These are phyloP conservation scores for Ornithoptera alexandrae DNA, from an alignment of 2,888 invertebrate species.

Conservation along the genomic window DNA sequence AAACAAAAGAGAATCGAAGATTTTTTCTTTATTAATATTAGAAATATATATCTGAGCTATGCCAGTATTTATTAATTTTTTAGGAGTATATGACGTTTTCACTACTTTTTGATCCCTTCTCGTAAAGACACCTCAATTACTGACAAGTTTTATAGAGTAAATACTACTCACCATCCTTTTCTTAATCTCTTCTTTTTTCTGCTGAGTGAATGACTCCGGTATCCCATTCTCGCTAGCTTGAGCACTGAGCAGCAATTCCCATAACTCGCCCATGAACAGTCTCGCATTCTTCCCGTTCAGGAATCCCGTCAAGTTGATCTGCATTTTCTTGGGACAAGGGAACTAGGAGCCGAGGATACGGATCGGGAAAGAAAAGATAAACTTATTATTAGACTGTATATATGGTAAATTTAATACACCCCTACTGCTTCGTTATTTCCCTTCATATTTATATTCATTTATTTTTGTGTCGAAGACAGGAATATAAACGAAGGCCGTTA, in stretches of 20 bases:
- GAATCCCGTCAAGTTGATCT: slow-evolving; percentile 99
- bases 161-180: slow-evolving; percentile 85
- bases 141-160: background rate
- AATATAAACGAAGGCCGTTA: slow-evolving; percentile 54
- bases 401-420: slow-evolving; percentile 36
- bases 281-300: slow-evolving; percentile 98
- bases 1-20: too few relatives aligned
- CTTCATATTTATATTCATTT: slow-evolving; percentile 8
- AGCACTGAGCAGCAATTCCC: slow-evolving; percentile 96
- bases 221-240: slow-evolving; percentile 97
- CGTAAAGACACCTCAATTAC: too few relatives aligned
- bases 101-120: too few relatives aligned
- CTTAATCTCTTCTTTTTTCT: slow-evolving; percentile 97
- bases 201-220: slow-evolving; percentile 95
- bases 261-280: slow-evolving; percentile 98
- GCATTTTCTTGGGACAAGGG: slow-evolving; percentile 99
- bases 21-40: too few relatives aligned
- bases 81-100: too few relatives aligned
- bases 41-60: too few relatives aligned
- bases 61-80: too few relatives aligned
- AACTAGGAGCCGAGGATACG: slow-evolving; percentile 82
- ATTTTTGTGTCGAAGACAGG: slow-evolving; percentile 30
- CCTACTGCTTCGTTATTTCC: slow-evolving; percentile 38
- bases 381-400: slow-evolving; percentile 49
- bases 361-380: slow-evolving; percentile 69